A percentile compares a stretch with the other conserved stretches of the same genome.
Conservation (phyloP, 2,797 vertebrate genomes). For the Fistularia commersonii region DNA sequence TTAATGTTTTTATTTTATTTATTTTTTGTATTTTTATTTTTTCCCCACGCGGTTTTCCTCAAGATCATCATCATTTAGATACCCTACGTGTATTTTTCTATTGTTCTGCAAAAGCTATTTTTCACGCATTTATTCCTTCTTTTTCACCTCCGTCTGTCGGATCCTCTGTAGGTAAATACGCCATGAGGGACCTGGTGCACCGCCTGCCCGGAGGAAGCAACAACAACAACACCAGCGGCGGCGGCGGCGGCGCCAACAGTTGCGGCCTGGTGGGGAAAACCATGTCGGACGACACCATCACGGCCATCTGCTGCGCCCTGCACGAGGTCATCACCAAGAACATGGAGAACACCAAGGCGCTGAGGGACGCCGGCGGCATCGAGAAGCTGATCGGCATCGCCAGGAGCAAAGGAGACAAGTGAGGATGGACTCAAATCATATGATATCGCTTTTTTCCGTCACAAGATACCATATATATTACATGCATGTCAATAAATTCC, state of each 20-base stretch:
- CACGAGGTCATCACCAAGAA: constrained; percentile 99
- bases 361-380: constrained; percentile 96
- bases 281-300: constrained; percentile 99
- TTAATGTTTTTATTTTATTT: no score
- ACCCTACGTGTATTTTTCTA: not conserved
- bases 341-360: constrained; percentile 99
- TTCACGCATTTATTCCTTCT: no score
- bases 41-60: no score
- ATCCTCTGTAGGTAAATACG: constrained; percentile 87
- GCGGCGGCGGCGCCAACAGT: constrained; percentile 40
- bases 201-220: constrained; percentile 92
- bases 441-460: not conserved
- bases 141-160: not conserved
- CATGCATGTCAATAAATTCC: no score
- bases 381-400: constrained; percentile 97
- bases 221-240: constrained; percentile 75
- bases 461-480: no score
- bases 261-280: constrained; percentile 81
- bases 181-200: constrained; percentile 97
- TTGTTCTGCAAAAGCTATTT: not conserved
- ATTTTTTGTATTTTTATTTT: no score
- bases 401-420: constrained; percentile 99
- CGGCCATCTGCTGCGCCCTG: constrained; percentile 96
- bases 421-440: constrained; percentile 55
- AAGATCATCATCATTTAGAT: no score